Base-by-base conservation (phyloP, 2,797 vertebrate genomes). In the Trematomus bernacchii region DNA sequence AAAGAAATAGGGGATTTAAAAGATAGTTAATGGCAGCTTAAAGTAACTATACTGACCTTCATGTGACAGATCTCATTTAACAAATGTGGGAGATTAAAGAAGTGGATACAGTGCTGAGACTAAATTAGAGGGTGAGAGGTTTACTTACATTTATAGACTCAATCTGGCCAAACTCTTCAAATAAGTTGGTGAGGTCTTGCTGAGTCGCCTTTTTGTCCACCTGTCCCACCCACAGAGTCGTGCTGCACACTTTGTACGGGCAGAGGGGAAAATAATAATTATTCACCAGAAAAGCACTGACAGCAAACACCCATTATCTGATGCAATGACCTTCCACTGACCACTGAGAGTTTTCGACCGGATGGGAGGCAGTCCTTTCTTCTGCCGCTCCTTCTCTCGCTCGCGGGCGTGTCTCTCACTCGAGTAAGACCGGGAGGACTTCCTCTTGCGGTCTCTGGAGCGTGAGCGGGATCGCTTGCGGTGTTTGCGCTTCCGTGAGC, bases 121-220 rank as follows among this genome's bases (percentile, higher is more conserved):
- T 60, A 57, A 23, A 68, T 51, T 6, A 54, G 3, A 65, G 53
- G 6, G 19, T 42, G 19, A 16, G 11, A 44, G 11, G 12, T 68
- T 16, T 68, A 93, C 97, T 97, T 91, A 99, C 98, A 89, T 99
- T 99, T 82, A 99, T 99, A 16, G 98, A 99, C 90, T 99, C 98
- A 72, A 99, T 98, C 87, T 99, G 98, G 44, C 98, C 98, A 94
- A 98, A 99, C 91, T 99, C 98, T 93, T 99, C 98, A 91, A 99
- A 99, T 70, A 99, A 94, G 87, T 99, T 99, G 14, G 98, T 99
- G 84, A 99, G 96, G 88, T 99, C 98, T 88, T 99, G 98, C 79
- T 99, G 98, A 3, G 97, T 99, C 50, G 98, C 98, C 86, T 99
- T 99, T 95, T 99, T 99, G 92, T 99, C 98, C 86, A 99, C 98